Evolutionary conservation across 2,888 invertebrate genomes (phyloP).

Genomic region (Suillia variegata): DNA sequence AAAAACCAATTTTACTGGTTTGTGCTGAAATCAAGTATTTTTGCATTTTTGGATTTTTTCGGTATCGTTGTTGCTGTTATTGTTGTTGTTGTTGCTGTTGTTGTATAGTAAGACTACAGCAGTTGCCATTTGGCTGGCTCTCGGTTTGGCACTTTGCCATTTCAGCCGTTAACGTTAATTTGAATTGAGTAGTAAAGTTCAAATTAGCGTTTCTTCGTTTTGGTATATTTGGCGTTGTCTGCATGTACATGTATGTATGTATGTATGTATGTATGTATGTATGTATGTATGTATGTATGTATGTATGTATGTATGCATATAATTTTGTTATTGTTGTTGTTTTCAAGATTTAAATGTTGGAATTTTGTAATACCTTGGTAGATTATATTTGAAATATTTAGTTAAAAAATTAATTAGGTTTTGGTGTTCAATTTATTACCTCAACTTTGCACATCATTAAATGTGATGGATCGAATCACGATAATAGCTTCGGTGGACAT

Average conservation of each 20-base stretch:
- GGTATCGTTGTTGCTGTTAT: neutral
- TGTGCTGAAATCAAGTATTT: slow-evolving; percentile 10
- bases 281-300: too few species aligned
- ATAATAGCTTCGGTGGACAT: too few species aligned
- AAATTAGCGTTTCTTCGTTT: slow-evolving; percentile 30
- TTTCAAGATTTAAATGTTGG: too few species aligned
- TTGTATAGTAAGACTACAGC: too few species aligned
- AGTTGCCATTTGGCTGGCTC: slow-evolving; percentile 13
- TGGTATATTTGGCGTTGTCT: neutral
- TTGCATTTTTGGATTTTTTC: neutral
- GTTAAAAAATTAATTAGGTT: too few species aligned
- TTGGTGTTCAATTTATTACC: too few species aligned
- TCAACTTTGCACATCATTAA: too few species aligned
- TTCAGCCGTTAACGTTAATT: slow-evolving; percentile 27
- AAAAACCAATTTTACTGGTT: slow-evolving; percentile 10
- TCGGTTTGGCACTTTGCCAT: slow-evolving; percentile 44
- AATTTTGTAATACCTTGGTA: neutral
- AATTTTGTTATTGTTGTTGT: too few species aligned
- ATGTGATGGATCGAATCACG: too few species aligned
- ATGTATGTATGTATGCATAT: too few species aligned
- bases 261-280: too few species aligned
- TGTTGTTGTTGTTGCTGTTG: neutral
- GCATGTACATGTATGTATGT: too few species aligned
- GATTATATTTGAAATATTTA: neutral
- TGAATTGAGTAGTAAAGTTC: slow-evolving; percentile 44